Base-by-base conservation (phyloP, 1,140 invertebrate genomes). In the Drosophila subobscura region DNA sequence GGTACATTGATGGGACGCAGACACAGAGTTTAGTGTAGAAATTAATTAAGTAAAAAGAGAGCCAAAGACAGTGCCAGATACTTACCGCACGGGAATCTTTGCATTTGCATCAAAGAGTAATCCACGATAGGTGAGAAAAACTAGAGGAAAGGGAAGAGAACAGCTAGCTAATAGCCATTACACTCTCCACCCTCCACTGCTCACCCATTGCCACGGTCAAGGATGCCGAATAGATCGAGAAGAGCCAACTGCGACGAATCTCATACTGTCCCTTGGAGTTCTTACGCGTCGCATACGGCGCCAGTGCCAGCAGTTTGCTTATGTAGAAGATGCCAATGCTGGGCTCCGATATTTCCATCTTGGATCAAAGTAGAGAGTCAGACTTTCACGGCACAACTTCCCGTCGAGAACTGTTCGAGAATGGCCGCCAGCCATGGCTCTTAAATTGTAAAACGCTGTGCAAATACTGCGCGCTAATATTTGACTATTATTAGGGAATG, bases 261-360 rank as follows among this genome's bases (percentile, higher is more conserved):
- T 93, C 73, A 23, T 80, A 37, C 40, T 74, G 51, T 0, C 84
- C 73, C 53, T 84, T 89, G 22, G 89, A 44, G 53, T 78, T 73
- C 23, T 64, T 73, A 1, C 20, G 51, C 6, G 77, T 53, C 2
- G 70, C 55, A 65, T 86, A 94, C 51, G 93, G 93, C 29, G 92
- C 93, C 79, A 93, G 92, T 45, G 92, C 92, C 29, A 94, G 90
- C 61, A 92, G 81, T 46, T 92, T 92, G 51, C 85, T 92, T 10
- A 93, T 90, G 79, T 92, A 93, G 51, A 92, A 93, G 61, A 91
- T 73, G 25, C 81, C 70, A 46, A 91, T 72, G 49, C 74, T 89
- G n/a, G 79, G 52, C 49, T 90, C 71, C 6, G 90, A 88, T 33
- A 89, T 90, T 70, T 92, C 91, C 84, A 83, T 92, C 25, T 52